phyloP scores from a whole-genome alignment of 2,888 invertebrate genomes.

The Stenoptilia bipunctidactyla region DNA sequence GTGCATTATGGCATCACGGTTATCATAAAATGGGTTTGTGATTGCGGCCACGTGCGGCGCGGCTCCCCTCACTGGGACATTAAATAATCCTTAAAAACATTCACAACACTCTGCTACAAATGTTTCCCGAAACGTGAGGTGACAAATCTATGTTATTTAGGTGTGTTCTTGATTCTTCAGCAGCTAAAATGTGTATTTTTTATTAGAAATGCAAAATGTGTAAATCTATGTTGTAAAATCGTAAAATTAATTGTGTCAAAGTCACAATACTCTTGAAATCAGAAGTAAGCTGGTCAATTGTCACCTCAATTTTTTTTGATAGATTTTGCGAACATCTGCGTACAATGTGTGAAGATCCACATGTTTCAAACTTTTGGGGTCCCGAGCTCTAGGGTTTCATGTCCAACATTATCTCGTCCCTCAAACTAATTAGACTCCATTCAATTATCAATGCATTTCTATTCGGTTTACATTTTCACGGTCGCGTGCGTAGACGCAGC shows the following conservation, averaged over 20 bases:
- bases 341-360: conserved; percentile 33
- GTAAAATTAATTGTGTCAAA: no score
- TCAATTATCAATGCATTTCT: conserved; percentile 52
- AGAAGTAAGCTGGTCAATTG: background rate
- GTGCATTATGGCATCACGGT: conserved; percentile 54
- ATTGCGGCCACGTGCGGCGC: conserved; percentile 32
- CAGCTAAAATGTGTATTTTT: no score
- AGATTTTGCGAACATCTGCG: conserved; percentile 46
- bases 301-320: conserved; percentile 9
- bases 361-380: conserved; percentile 47
- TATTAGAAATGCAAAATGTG: no score
- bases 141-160: no score
- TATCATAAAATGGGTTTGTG: conserved; percentile 58
- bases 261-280: background rate
- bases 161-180: no score
- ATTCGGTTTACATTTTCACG: conserved; percentile 50
- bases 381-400: conserved; percentile 33
- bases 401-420: conserved; percentile 41
- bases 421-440: conserved; percentile 57
- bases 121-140: no score
- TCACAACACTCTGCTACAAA: no score
- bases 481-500: conserved; percentile 32
- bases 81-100: no score
- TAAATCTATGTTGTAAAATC: no score
- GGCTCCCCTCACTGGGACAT: no score